Percentiles rank a stretch among this genome's conserved stretches.
Conservation (phyloP, 1,140 invertebrate species). For the Sinonovacula constricta region DNA sequence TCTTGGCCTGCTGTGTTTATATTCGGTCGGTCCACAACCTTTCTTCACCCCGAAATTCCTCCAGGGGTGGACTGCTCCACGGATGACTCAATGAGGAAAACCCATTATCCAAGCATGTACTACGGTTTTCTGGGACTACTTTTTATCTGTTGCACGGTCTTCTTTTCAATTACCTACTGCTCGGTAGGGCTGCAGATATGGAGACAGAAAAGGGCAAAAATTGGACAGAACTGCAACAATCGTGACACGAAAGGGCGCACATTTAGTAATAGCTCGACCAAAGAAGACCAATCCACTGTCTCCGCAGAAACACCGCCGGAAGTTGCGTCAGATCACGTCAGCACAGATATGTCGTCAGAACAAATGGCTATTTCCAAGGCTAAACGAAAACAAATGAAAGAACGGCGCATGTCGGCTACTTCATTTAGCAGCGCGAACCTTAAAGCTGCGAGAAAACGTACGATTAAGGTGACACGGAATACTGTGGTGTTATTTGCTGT, state of each 20-base stretch:
- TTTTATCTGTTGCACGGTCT: constrained; percentile 66
- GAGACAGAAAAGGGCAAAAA: constrained; percentile 61
- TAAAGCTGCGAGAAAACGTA: constrained; percentile 45
- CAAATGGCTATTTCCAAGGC: constrained; percentile 45
- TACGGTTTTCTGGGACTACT: constrained; percentile 71
- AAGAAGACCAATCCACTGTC: not conserved
- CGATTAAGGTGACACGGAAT: constrained; percentile 62
- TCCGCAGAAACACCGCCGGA: constrained; percentile 13
- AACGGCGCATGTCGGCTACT: constrained; percentile 45
- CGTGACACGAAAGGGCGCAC: constrained; percentile 40
- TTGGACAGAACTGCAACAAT: constrained; percentile 47
- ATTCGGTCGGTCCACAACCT: constrained; percentile 68
- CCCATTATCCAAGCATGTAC: constrained; percentile 70
- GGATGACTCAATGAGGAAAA: constrained; percentile 66
- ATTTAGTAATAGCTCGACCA: constrained; percentile 52
- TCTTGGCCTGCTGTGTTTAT: constrained; percentile 71
- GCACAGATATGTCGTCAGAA: constrained; percentile 69
- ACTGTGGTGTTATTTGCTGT: constrained; percentile 67
- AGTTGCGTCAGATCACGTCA: constrained; percentile 62
- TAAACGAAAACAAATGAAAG: constrained; percentile 43
- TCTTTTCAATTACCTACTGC: constrained; percentile 71
- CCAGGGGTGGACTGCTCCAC: constrained; percentile 71
- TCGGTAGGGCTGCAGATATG: constrained; percentile 69
- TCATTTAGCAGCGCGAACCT: constrained; percentile 33
- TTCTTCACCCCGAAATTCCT: constrained; percentile 53